Evolutionary conservation across 2,888 invertebrate genomes (phyloP), one percentile per base, ranked within the genome.

Genomic region (Amphipyra berbera): DNA sequence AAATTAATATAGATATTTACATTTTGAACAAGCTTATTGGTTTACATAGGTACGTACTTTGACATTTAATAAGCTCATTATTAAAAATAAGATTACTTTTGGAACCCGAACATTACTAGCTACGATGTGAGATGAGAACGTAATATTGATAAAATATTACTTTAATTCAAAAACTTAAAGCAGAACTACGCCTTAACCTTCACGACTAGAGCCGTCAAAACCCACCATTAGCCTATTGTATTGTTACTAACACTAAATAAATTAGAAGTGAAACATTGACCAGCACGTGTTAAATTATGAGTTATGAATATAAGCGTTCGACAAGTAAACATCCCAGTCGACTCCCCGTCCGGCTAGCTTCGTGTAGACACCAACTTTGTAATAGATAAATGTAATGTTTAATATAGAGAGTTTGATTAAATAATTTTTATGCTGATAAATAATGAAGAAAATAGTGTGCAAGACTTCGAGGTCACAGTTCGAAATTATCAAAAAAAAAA

Each of bases 211-310:
- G 8, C 21, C 8, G 50, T 54, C 21, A 42, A 27, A 46, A 33
- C 21, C 2, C n/a, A 15, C 21, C 12, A 27, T 38, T 33, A 42
- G 9, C 8, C 8, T 8, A 14, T 59, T 41, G 42, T 52, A 30
- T 44, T 38, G 37, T 42, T 38, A 15, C 15, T 15, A 49, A 38
- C 14, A 57, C 8, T 45, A 21, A 49, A 57, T 40, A 54, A 72
- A 10, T 30, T 13, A 56, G 13, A 59, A n/a, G n/a, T n/a, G n/a
- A n/a, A 55, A 66, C 45, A 71, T 40, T 55, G 13, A 33, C 35
- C 38, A 15, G 49, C 15, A 45, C 15, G 35, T 62, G 48, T 72
- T 60, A 61, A 58, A 68, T 57, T 65, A 61, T 69, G 63, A 69
- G 21, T 66, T 73, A 55, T 59, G 46, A 47, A 55, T 52, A 53